Evolutionary conservation across 2,113 vertebrate species (phyloP).

Genomic region (Corapipo altera): DNA sequence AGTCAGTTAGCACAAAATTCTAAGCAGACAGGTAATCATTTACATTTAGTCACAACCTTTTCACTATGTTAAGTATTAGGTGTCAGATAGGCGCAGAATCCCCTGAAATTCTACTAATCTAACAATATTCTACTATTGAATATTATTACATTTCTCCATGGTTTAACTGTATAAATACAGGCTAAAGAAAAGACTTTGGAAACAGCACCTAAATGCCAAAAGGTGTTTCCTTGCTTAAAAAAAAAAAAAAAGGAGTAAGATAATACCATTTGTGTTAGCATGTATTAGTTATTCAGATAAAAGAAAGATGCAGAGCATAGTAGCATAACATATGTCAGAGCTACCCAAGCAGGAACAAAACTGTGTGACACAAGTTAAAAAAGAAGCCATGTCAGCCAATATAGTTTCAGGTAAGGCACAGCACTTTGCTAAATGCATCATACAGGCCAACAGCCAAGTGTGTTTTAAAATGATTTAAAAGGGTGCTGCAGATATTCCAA

Average conservation of each 20-base stretch:
- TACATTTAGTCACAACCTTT: background rate
- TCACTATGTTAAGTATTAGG: background rate
- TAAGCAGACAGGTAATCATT: background rate
- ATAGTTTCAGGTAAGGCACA: background rate
- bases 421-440: background rate
- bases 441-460: background rate
- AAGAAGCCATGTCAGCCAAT: background rate
- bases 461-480: background rate
- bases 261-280: background rate
- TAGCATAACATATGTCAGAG: background rate
- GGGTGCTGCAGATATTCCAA: background rate
- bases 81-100: background rate
- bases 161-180: background rate
- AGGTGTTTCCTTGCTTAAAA: background rate
- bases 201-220: background rate
- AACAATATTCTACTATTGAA: background rate
- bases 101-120: background rate
- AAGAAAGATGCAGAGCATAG: background rate
- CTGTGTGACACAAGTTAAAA: background rate
- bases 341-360: background rate
- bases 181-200: background rate
- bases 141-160: background rate
- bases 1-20: background rate
- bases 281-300: background rate
- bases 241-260: background rate